These are phyloP conservation scores for Sphaerophoria rueppellii DNA, from an alignment of 2,888 invertebrate species.

Conservation along the genomic window DNA sequence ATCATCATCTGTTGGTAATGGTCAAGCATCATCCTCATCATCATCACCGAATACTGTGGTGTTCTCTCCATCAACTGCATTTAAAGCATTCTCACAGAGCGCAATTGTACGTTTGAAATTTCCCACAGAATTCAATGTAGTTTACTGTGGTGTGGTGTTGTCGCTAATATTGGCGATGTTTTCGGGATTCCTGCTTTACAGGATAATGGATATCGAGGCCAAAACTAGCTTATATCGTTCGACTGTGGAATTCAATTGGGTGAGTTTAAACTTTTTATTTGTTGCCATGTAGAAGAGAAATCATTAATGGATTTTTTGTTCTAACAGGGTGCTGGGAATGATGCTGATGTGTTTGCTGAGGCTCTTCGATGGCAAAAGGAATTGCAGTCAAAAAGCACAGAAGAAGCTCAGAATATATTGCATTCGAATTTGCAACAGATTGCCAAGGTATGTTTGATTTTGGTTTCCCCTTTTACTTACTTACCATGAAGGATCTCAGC, in stretches of 20 bases:
- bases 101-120: constrained; percentile 77
- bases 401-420: constrained; percentile 89
- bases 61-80: constrained; percentile 73
- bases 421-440: constrained; percentile 91
- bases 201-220: constrained; percentile 81
- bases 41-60: constrained; percentile 76
- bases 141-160: constrained; percentile 80
- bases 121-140: constrained; percentile 80
- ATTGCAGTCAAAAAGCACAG: constrained; percentile 88
- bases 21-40: constrained; percentile 64
- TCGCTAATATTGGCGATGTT: constrained; percentile 80
- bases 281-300: background rate
- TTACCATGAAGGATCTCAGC: no score
- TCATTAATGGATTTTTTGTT: constrained; percentile 3
- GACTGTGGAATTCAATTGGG: constrained; percentile 81
- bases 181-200: constrained; percentile 81
- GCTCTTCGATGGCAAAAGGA: constrained; percentile 87
- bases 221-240: constrained; percentile 80
- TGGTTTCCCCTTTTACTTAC: no score
- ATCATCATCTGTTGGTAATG: constrained; percentile 74
- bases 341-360: constrained; percentile 86
- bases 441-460: constrained; percentile 86
- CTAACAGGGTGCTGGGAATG: constrained; percentile 82
- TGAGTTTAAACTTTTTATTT: constrained; percentile 74
- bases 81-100: constrained; percentile 74